Evolutionary conservation across 2,888 invertebrate species (phyloP).

Genomic region (Lordiphosa andalusiaca): DNA sequence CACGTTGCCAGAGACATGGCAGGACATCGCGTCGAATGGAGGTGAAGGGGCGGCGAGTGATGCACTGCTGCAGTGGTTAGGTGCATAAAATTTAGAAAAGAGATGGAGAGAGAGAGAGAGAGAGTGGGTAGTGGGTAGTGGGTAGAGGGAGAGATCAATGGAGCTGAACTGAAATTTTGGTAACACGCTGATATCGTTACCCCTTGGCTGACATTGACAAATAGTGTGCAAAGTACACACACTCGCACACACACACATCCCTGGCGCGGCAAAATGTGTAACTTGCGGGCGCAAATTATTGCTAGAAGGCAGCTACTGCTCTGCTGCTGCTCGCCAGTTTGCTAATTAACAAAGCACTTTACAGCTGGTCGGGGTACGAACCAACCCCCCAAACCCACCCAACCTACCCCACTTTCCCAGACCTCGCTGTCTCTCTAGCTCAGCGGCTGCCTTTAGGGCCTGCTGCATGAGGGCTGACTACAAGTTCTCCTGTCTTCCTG

Average conservation of each 20-base stretch:
- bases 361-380: constrained; percentile 40
- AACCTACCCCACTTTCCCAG: too few relatives aligned
- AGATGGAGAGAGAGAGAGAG: background rate
- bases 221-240: constrained; percentile 61
- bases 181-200: constrained; percentile 5
- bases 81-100: background rate
- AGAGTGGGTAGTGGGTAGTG: too few relatives aligned
- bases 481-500: constrained; percentile 18
- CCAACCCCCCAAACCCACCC: constrained; percentile 3
- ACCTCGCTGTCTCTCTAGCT: background rate
- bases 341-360: constrained; percentile 75
- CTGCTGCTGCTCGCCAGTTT: constrained; percentile 46
- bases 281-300: constrained; percentile 70
- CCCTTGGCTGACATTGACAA: constrained; percentile 60
- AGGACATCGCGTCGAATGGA: constrained; percentile 7
- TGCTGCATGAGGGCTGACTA: constrained; percentile 23
- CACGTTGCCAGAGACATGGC: constrained; percentile 39
- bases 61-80: background rate
- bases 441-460: constrained; percentile 31
- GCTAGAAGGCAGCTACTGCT: constrained; percentile 44
- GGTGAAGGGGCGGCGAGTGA: background rate
- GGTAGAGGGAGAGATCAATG: background rate
- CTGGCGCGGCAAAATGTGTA: constrained; percentile 58
- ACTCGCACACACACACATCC: constrained; percentile 5
- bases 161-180: constrained; percentile 2